phyloP scores from a whole-genome alignment of 2,797 vertebrate genomes.

The Sparus aurata region DNA sequence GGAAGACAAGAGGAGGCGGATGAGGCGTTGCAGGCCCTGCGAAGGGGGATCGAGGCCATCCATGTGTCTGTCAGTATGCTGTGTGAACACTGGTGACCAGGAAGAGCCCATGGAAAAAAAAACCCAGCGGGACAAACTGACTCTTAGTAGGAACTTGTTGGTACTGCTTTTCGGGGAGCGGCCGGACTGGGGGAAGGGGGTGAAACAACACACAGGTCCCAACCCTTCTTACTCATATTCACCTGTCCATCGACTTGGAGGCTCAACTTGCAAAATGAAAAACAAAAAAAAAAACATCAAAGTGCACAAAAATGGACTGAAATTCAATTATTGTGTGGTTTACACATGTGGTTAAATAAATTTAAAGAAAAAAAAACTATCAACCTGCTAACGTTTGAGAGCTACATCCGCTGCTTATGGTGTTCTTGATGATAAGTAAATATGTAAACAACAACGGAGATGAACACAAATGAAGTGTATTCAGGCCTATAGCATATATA shows the following conservation, averaged over 20 bases:
- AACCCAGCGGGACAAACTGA: conserved; percentile 44
- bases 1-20: conserved; percentile 39
- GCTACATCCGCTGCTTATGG: conserved; percentile 65
- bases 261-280: conserved; percentile 66
- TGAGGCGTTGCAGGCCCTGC: conserved; percentile 34
- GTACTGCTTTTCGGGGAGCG: conserved; percentile 33
- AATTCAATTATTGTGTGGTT: conserved; percentile 64
- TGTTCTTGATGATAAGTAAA: conserved; percentile 58
- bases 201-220: conserved; percentile 24
- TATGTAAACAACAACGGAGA: conserved; percentile 53
- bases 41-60: conserved; percentile 38
- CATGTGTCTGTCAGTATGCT: conserved; percentile 67
- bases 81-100: conserved; percentile 55
- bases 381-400: conserved; percentile 59
- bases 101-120: conserved; percentile 41
- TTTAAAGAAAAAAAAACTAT: conserved; percentile 36
- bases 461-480: conserved; percentile 29
- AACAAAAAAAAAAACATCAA: conserved; percentile 26
- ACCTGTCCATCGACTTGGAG: conserved; percentile 64
- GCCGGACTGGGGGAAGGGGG: neutral
- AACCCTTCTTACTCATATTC: conserved; percentile 52
- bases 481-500: conserved; percentile 23
- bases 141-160: conserved; percentile 50
- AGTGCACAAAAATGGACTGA: conserved; percentile 71
- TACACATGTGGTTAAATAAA: conserved; percentile 60